Conservation (phyloP, 2,888 invertebrate species). For the Andrena haemorrhoa region DNA sequence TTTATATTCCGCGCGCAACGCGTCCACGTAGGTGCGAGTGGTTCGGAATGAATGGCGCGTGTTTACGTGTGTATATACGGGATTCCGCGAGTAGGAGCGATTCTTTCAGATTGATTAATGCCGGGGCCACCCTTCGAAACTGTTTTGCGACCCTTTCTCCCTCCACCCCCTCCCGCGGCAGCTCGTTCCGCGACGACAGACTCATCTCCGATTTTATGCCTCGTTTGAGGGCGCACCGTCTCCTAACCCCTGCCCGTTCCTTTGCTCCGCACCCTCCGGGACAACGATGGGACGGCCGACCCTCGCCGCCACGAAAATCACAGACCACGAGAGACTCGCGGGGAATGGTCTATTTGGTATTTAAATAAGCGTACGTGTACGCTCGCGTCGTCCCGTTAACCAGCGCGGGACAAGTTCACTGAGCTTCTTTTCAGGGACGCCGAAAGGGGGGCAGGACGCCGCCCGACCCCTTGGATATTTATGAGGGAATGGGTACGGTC, state of each 20-base stretch:
- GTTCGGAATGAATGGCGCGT: slow-evolving; percentile 15
- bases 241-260: slow-evolving; percentile 41
- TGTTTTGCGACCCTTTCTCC: slow-evolving; percentile 59
- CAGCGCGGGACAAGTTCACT: slow-evolving; percentile 56
- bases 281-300: slow-evolving; percentile 34
- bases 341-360: slow-evolving; percentile 72
- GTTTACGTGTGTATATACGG: neutral
- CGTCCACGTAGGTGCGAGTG: neutral
- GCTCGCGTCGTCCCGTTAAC: slow-evolving; percentile 42
- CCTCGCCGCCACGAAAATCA: slow-evolving; percentile 69
- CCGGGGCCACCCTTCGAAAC: slow-evolving; percentile 65
- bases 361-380: slow-evolving; percentile 70
- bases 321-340: slow-evolving; percentile 66
- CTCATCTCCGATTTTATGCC: slow-evolving; percentile 77
- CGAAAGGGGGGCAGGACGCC: slow-evolving; percentile 1
- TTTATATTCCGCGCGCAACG: neutral
- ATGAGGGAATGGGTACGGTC: slow-evolving; percentile 46
- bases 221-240: slow-evolving; percentile 70
- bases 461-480: slow-evolving; percentile 43
- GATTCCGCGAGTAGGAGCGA: slow-evolving; percentile 42
- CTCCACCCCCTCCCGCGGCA: slow-evolving; percentile 9
- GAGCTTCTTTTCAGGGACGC: slow-evolving; percentile 56
- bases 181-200: slow-evolving; percentile 70
- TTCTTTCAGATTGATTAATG: slow-evolving; percentile 76
- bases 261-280: slow-evolving; percentile 35